A percentile compares a stretch with the other conserved stretches of the same genome.
These are phyloP conservation scores for Pleuronectes platessa DNA, from an alignment of 2,113 vertebrate genomes.

Conservation along the genomic window DNA sequence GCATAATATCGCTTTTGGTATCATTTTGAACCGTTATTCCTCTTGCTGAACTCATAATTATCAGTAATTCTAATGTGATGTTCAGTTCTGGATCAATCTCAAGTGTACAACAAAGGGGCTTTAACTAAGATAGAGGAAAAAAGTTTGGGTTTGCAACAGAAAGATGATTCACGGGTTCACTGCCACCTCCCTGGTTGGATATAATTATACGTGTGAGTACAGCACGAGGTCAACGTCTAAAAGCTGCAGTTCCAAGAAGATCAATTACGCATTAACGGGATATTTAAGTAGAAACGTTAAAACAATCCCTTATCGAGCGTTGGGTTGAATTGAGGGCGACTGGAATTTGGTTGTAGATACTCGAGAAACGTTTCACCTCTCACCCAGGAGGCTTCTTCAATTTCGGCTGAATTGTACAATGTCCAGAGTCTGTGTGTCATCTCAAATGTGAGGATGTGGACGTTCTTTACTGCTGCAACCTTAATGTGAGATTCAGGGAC, in stretches of 20 bases:
- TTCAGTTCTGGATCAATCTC: too few species aligned
- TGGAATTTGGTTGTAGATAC: background rate
- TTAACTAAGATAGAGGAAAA: background rate
- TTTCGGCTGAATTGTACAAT: background rate
- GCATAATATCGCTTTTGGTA: too few species aligned
- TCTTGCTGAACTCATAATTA: too few species aligned
- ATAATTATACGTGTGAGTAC: background rate
- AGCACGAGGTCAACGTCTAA: background rate
- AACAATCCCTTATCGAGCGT: background rate
- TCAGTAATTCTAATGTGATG: too few species aligned
- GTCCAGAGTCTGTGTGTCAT: background rate
- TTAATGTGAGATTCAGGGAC: conserved; percentile 4
- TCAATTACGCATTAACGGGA: too few species aligned
- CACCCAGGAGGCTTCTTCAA: background rate
- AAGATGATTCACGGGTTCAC: background rate
- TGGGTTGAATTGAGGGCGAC: background rate
- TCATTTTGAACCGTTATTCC: too few species aligned
- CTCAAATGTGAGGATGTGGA: background rate
- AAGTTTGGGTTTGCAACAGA: background rate
- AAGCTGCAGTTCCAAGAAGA: background rate
- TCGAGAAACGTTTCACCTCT: background rate
- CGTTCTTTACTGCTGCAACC: background rate
- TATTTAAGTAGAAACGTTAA: background rate
- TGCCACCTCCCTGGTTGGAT: background rate
- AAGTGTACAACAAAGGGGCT: background rate